Evolutionary conservation across 2,113 vertebrate species (phyloP).

Genomic region (Emydocephalus ijimae): DNA sequence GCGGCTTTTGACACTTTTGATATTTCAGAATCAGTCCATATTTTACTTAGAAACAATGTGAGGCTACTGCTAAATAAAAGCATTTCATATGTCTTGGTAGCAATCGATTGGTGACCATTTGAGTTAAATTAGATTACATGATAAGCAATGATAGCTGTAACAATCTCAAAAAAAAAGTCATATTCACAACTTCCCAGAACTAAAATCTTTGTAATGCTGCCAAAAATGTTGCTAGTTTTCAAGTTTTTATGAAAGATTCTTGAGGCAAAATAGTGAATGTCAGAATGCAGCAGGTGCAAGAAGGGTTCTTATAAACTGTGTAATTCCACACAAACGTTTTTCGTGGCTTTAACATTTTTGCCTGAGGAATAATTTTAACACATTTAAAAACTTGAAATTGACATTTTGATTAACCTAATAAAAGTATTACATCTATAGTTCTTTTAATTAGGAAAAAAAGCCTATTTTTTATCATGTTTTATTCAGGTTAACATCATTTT

Average conservation of each 20-base stretch:
- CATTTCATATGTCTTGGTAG: neutral
- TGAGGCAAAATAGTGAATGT: neutral
- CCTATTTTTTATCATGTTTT: neutral
- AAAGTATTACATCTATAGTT: neutral
- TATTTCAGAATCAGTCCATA: neutral
- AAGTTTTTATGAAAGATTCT: neutral
- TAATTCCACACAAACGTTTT: neutral
- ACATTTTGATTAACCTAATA: neutral
- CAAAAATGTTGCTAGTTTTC: neutral
- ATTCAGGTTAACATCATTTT: neutral
- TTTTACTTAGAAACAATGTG: neutral
- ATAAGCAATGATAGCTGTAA: neutral
- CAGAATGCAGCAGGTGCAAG: neutral
- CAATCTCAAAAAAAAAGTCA: neutral
- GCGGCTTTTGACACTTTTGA: neutral
- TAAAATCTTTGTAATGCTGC: neutral
- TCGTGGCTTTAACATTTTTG: neutral
- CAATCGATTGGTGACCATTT: neutral
- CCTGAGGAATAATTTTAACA: neutral
- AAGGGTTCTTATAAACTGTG: neutral
- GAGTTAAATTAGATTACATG: neutral
- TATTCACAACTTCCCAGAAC: neutral
- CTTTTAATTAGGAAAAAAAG: neutral
- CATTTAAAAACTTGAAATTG: neutral
- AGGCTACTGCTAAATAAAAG: neutral